A percentile compares a stretch with the other conserved stretches of the same genome.
These are phyloP conservation scores for Oryzias dopingdopingensis DNA, from an alignment of 2,797 vertebrate species.

Conservation along the genomic window DNA sequence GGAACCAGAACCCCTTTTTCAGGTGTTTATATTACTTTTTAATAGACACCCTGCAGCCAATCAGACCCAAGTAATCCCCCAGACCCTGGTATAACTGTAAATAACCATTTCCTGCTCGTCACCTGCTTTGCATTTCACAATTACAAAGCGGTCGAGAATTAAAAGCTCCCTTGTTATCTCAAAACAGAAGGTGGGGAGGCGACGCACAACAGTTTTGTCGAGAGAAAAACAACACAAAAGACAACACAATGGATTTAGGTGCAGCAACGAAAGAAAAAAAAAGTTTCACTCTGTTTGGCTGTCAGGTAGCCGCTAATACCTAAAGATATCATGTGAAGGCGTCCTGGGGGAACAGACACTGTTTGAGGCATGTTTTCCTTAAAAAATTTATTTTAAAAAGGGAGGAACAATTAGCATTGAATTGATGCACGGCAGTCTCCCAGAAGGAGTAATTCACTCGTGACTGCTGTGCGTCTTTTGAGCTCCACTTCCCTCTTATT, in stretches of 20 bases:
- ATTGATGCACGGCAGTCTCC: conserved; percentile 53
- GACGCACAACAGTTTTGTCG: conserved; percentile 33
- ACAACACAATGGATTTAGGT: conserved; percentile 72
- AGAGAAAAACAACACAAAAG: conserved; percentile 35
- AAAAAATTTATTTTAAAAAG: conserved; percentile 18
- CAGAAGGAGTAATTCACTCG: conserved; percentile 48
- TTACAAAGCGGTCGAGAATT: conserved; percentile 51
- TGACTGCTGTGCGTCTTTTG: conserved; percentile 9
- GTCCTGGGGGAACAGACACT: conserved; percentile 40
- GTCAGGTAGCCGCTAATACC: conserved; percentile 72
- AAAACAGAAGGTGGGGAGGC: conserved; percentile 58
- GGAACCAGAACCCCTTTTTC: too few relatives aligned
- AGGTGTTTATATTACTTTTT: too few relatives aligned
- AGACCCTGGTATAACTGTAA: conserved; percentile 46
- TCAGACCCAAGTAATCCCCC: neutral
- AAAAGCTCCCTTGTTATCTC: conserved; percentile 64
- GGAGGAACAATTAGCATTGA: conserved; percentile 59
- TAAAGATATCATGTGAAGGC: conserved; percentile 66
- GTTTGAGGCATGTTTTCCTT: conserved; percentile 28
- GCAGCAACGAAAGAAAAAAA: conserved; percentile 15
- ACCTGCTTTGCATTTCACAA: conserved; percentile 48
- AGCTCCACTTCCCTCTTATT: conserved; percentile 23
- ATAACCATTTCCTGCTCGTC: conserved; percentile 55
- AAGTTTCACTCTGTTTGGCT: conserved; percentile 52
- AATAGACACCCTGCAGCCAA: too few relatives aligned